Base-by-base conservation (phyloP, 2,797 vertebrate species). In the Eleutherodactylus coqui region DNA sequence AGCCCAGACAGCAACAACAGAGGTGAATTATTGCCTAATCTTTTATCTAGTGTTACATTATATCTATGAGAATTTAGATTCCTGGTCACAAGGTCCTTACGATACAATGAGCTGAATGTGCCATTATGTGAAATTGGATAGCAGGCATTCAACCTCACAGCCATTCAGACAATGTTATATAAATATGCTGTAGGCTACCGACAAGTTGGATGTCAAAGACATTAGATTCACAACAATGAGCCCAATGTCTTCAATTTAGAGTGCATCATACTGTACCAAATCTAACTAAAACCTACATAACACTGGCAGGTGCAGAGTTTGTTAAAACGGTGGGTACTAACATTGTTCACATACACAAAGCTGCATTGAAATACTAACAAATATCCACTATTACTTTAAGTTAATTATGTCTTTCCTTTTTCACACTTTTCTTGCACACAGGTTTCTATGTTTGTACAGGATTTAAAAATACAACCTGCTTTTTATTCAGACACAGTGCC, bases 71-170 rank as follows among this genome's bases (percentile, higher is more conserved):
- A 47, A 34, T 60, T 67, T 80, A n/a, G 16, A 64, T 80, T 67
- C 45, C 58, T 55, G 27, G 78, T 64, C 41, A 67, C 27, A 79
- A 67, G 78, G 78, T 67, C 41, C 45, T 29, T 80, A 64, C 41
- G 55, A 60, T 34, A 67, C 60, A 27, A 43, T 43, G 24, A 24
- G 60, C 49, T 49, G 41, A 80, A 49, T 80, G 78, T 67, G 38
- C 58, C 29, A 80, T 67, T 67, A 67, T 80, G 78, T 47, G 58
- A 80, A 67, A 80, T 80, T 80, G 60, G 60, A 80, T 67, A 43
- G 38, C 77, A 79, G 10, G 36, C 38, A 45, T 62, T 62, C 36
- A 62, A n/a, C 58, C 38, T 17, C 77, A 45, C 38, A 79, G 38
- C 27, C 60, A 49, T 32, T 64, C 27, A 67, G 58, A 80, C 41